These are phyloP conservation scores for Brachyhypopomus occidentalis DNA, from an alignment of 2,113 vertebrate species.

Conservation along the genomic window DNA sequence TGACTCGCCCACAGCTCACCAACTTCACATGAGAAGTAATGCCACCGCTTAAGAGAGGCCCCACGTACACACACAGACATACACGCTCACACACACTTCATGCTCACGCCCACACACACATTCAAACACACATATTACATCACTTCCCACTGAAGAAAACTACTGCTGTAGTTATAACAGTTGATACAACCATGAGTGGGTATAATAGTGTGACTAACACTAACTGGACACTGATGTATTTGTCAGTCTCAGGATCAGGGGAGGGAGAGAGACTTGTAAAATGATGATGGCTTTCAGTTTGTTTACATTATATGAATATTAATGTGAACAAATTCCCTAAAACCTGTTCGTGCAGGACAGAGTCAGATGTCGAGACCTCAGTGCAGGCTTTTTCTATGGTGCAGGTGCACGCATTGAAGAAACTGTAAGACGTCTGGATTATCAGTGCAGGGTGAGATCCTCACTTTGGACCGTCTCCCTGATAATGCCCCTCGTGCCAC, in stretches of 20 bases:
- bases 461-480: background rate
- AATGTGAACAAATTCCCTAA: constrained; percentile 9
- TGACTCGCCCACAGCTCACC: constrained; percentile 89
- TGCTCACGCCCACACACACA: constrained; percentile 16
- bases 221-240: too few relatives aligned
- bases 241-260: too few relatives aligned
- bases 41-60: constrained; percentile 88
- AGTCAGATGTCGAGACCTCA: too few relatives aligned
- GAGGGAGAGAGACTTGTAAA: too few relatives aligned
- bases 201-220: too few relatives aligned
- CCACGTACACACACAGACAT: constrained; percentile 38
- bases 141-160: background rate
- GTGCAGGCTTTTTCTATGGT: background rate
- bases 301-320: constrained; percentile 18
- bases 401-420: background rate
- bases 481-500: background rate
- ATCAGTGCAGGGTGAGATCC: constrained; percentile 1
- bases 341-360: too few relatives aligned
- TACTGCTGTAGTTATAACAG: too few relatives aligned
- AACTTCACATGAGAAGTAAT: constrained; percentile 86
- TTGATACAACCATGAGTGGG: too few relatives aligned
- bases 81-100: constrained; percentile 4
- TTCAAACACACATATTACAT: background rate
- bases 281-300: background rate
- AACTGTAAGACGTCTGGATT: background rate